Evolutionary conservation across 2,113 vertebrate species (phyloP), one percentile per base, ranked within the genome.

Genomic region (Malurus melanocephalus): DNA sequence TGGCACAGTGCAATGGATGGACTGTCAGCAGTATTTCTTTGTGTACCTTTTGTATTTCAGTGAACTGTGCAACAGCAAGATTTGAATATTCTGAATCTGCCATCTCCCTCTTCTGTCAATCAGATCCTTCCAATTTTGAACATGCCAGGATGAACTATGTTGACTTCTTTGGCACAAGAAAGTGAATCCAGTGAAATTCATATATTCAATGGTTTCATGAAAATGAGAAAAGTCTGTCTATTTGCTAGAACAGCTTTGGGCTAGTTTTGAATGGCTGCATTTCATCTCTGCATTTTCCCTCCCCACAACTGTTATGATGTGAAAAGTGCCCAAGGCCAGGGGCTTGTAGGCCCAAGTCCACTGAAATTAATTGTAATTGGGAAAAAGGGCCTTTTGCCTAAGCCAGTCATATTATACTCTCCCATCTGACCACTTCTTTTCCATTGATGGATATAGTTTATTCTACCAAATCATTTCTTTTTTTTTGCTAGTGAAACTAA

Each of bases 161-260:
- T 95, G 94, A 95, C 93, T 96, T 95, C 93, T 93, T 96, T 95
- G 92, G 94, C 94, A 95, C 88, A 93, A 94, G 89, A 95, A 96
- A 92, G 93, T 89, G 90, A 95, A 94, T 93, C 90, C 86, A 94
- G 90, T 89, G 88, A 94, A 96, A 95, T 94, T 94, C 92, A 94
- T 95, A 93, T 95, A 96, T 96, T 95, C 93, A 92, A 93, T 94
- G 93, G 86, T 94, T 95, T 96, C 93, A 94, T 77, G 92, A 96
- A 96, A 96, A 96, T 96, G 95, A 95, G 94, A 96, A 92, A 95
- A 94, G 71, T 94, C 95, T 95, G 94, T 93, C 90, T 96, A 94
- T 94, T 95, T 95, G 86, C 93, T 94, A 85, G 94, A 96, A 96
- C 94, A 96, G 92, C 95, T 96, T 95, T 96, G 94, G 94, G 95